Percentiles rank a stretch among this genome's conserved stretches.
Evolutionary conservation across 2,797 vertebrate species (phyloP).

Genomic region (Podargus strigoides): DNA sequence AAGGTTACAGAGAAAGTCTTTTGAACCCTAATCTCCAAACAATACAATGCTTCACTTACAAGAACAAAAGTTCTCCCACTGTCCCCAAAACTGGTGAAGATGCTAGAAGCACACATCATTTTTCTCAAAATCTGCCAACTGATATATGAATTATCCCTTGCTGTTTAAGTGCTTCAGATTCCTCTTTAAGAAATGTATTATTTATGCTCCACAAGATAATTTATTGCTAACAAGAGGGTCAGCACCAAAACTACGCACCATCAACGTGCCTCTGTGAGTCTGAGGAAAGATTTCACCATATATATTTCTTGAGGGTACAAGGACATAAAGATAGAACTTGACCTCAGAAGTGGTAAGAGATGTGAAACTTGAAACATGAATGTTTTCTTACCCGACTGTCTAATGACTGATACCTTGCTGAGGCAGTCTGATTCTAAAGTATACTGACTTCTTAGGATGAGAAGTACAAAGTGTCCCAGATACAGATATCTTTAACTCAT

Average conservation of each 20-base stretch:
- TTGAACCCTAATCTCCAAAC: neutral
- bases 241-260: neutral
- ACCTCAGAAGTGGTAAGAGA: neutral
- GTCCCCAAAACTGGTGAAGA: neutral
- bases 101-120: neutral
- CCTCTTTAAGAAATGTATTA: neutral
- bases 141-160: conserved; percentile 15
- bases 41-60: neutral
- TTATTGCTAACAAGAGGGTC: neutral
- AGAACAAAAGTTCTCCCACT: neutral
- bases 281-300: neutral
- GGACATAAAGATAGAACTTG: neutral
- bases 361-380: neutral
- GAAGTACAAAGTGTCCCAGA: neutral
- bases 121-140: conserved; percentile 1
- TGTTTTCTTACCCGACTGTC: neutral
- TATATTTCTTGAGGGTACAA: neutral
- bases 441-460: neutral
- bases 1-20: neutral
- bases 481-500: neutral
- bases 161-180: neutral
- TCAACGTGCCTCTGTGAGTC: neutral
- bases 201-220: neutral
- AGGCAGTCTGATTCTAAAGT: neutral
- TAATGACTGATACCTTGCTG: neutral